Conservation (phyloP, 2,888 invertebrate species). For the Anoplius nigerrimus region DNA sequence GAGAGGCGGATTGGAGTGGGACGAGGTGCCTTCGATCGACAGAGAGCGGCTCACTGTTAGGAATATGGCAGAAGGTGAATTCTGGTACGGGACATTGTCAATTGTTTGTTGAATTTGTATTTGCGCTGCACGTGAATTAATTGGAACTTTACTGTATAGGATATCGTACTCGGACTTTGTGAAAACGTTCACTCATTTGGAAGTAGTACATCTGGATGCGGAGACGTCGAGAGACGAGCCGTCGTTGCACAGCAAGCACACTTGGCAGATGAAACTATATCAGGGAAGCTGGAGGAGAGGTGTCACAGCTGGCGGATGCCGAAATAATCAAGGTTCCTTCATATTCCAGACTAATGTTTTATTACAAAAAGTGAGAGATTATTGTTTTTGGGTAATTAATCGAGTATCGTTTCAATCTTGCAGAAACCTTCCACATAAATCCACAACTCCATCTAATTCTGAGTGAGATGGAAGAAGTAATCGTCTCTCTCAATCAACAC, state of each 20-base stretch:
- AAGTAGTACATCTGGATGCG: conserved; percentile 90
- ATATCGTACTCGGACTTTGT: conserved; percentile 90
- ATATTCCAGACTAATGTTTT: conserved; percentile 11
- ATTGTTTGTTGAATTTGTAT: background rate
- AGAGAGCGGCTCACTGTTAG: conserved; percentile 82
- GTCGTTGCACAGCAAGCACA: conserved; percentile 84
- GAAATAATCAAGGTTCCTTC: conserved; percentile 85
- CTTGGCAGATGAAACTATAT: conserved; percentile 92
- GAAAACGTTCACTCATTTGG: conserved; percentile 87
- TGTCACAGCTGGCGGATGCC: conserved; percentile 92
- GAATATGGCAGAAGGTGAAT: conserved; percentile 83
- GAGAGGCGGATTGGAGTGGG: conserved; percentile 84
- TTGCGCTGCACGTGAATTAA: background rate
- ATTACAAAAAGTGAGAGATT: background rate
- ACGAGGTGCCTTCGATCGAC: conserved; percentile 84
- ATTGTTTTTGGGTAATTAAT: too few species aligned
- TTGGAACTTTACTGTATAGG: conserved; percentile 73
- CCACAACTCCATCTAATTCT: conserved; percentile 90
- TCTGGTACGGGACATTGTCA: conserved; percentile 78
- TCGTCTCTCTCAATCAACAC: conserved; percentile 92
- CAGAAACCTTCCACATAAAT: conserved; percentile 94
- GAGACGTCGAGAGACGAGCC: conserved; percentile 92
- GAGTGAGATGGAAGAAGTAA: conserved; percentile 87
- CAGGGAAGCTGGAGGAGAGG: conserved; percentile 92
- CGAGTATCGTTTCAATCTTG: too few species aligned